Base-by-base conservation (phyloP, 64 coral and sea anemone species). In the Exaiptasia diaphana region DNA sequence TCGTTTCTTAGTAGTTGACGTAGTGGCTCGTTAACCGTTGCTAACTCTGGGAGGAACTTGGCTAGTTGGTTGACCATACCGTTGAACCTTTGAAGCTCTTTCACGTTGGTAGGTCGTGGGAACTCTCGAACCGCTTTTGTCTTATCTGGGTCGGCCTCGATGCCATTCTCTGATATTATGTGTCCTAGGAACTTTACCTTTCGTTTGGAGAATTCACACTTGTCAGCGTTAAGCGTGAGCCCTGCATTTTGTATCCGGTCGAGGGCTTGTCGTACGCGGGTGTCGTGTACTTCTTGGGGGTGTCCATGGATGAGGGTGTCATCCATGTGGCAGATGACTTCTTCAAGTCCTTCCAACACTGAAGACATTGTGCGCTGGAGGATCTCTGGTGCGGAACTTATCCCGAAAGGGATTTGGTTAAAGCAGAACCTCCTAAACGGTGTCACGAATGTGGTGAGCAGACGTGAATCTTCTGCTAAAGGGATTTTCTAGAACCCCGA, bases 151-250 rank as follows among this genome's bases (percentile, higher is more conserved):
- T 74, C 77, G 46, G 65, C 68, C 53, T 44, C 50, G 38, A 88
- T 79, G 64, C 48, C 85, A 21, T 80, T 24, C 64, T 57, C 29
- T 5, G 74, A 65, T 15, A 88, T 68, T 40, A 88, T 72, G 50
- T 78, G 39, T 25, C 85, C 74, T 20, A 87, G 73, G 41, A 87
- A 87, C 64, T 52, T 78, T 15, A 87, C 52, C 30, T 65, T 57
- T 4, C 44, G 55, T 24, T 85, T 75, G 56, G 20, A 85, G 56
- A 75, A 85, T 46, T 85, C 32, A 13, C 61, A 87, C 40, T 87
- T 87, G 22, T 70, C 46, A n/a, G n/a, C n/a, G 44, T 69, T 78
- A 14, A 54, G 34, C 15, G 73, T 78, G 62, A 87, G 74, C 26
- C 40, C 79, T 43, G 69, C 82, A 20, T 39, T 27, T 45, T 64